A percentile compares a stretch with the other conserved stretches of the same genome.
phyloP scores from a whole-genome alignment of 2,113 vertebrate species.

The Girardinichthys multiradiatus region DNA sequence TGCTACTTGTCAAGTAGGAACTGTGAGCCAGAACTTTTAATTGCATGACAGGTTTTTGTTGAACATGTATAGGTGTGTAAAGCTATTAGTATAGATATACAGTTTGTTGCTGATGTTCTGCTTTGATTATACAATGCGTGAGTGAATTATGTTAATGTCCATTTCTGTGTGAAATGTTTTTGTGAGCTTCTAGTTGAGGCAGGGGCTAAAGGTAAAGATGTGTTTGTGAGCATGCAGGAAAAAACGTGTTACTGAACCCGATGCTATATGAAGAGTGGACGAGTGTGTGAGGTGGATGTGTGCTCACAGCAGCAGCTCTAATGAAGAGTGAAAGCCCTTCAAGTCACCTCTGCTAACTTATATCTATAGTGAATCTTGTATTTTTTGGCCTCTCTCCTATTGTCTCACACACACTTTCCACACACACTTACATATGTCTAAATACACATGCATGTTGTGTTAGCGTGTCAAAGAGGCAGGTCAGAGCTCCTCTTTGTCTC shows the following conservation, averaged over 20 bases:
- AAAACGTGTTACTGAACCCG: slow-evolving; percentile 38
- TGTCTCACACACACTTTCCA: slow-evolving; percentile 14
- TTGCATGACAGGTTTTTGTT: not conserved
- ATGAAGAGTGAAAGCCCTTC: slow-evolving; percentile 71
- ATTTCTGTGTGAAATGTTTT: slow-evolving; percentile 28
- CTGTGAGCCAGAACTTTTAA: too few relatives aligned
- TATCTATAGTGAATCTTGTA: slow-evolving; percentile 17
- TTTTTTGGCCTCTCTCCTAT: slow-evolving; percentile 3
- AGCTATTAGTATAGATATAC: slow-evolving; percentile 33
- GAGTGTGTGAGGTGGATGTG: slow-evolving; percentile 49
- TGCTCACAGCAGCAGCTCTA: slow-evolving; percentile 56
- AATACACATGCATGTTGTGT: not conserved
- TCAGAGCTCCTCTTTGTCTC: slow-evolving; percentile 49
- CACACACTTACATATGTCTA: slow-evolving; percentile 23
- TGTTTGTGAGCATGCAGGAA: slow-evolving; percentile 40
- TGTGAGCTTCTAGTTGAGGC: slow-evolving; percentile 25
- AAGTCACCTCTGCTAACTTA: slow-evolving; percentile 61
- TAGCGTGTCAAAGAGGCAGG: slow-evolving; percentile 16
- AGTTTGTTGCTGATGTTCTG: slow-evolving; percentile 54
- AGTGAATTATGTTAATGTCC: slow-evolving; percentile 34
- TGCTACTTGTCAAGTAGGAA: too few relatives aligned
- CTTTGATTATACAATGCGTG: slow-evolving; percentile 48
- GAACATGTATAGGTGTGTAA: slow-evolving; percentile 19
- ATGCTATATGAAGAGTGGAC: slow-evolving; percentile 57
- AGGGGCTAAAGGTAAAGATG: slow-evolving; percentile 25